A percentile compares a stretch with the other conserved stretches of the same genome.
Conservation (phyloP, 2,113 vertebrate genomes). For the Chiloscyllium plagiosum region DNA sequence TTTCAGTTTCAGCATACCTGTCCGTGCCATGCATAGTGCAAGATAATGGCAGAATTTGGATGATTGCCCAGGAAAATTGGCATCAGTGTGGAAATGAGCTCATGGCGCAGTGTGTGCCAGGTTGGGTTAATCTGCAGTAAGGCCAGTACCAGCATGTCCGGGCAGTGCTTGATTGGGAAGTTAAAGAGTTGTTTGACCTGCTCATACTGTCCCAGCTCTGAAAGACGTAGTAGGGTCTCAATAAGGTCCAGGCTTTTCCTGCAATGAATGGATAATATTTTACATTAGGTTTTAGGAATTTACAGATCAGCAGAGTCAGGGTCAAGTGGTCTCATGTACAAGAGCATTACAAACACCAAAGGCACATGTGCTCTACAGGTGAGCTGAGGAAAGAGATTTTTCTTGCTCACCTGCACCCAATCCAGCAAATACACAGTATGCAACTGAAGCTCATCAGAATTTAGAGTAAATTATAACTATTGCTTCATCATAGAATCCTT, state of each 20-base stretch:
- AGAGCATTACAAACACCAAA: constrained; percentile 3
- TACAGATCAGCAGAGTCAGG: background rate
- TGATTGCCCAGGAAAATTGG: constrained; percentile 98
- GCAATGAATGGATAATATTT: constrained; percentile 39
- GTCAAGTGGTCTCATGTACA: background rate
- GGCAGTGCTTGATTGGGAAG: constrained; percentile 98
- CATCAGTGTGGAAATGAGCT: constrained; percentile 98
- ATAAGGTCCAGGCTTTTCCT: constrained; percentile 99
- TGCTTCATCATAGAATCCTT: background rate
- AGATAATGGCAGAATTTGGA: constrained; percentile 97
- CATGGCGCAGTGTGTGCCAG: constrained; percentile 93
- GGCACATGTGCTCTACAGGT: background rate
- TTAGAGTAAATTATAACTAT: background rate
- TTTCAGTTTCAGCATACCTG: constrained; percentile 67
- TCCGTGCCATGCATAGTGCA: constrained; percentile 98
- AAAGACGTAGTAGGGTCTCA: constrained; percentile 83
- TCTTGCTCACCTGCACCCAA: background rate
- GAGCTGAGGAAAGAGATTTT: background rate
- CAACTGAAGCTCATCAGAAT: background rate
- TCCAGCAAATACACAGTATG: background rate
- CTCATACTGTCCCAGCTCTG: constrained; percentile 94
- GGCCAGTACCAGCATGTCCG: constrained; percentile 94
- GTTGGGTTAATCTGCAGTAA: constrained; percentile 93
- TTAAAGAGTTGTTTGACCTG: constrained; percentile 98
- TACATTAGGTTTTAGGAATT: background rate